Evolutionary conservation across 2,113 vertebrate species (phyloP).

Genomic region (Bufo gargarizans): DNA sequence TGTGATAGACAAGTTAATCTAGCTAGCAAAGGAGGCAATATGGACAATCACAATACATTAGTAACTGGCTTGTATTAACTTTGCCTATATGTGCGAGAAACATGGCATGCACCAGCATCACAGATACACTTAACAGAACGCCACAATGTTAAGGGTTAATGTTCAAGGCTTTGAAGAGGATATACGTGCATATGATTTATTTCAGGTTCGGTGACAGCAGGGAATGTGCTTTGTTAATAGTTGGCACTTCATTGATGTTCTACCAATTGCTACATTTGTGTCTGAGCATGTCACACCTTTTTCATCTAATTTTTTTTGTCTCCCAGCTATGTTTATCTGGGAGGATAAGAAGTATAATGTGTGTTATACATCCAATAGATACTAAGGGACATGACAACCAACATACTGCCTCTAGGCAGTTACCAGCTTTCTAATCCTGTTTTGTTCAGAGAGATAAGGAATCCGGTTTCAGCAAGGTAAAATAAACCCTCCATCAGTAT

Average conservation of each 20-base stretch:
- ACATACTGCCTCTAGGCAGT: neutral
- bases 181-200: conserved; percentile 1
- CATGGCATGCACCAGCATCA: neutral
- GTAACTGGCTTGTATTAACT: too few species aligned
- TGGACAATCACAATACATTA: too few species aligned
- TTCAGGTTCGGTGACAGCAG: conserved; percentile 5
- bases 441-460: neutral
- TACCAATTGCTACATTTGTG: conserved; percentile 4
- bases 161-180: neutral
- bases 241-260: conserved; percentile 3
- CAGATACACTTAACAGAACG: neutral
- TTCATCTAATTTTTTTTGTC: neutral
- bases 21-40: too few species aligned
- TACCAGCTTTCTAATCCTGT: neutral
- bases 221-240: neutral
- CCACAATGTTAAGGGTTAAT: neutral
- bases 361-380: neutral
- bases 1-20: too few species aligned
- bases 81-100: neutral
- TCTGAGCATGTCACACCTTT: conserved; percentile 7
- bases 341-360: neutral
- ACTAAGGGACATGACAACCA: neutral
- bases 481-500: too few species aligned
- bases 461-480: too few species aligned
- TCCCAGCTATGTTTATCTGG: neutral